Evolutionary conservation across 53 echinoderm and acorn worm species (phyloP), one percentile per base, ranked within the genome.

Genomic region (Actinopyga echinites): DNA sequence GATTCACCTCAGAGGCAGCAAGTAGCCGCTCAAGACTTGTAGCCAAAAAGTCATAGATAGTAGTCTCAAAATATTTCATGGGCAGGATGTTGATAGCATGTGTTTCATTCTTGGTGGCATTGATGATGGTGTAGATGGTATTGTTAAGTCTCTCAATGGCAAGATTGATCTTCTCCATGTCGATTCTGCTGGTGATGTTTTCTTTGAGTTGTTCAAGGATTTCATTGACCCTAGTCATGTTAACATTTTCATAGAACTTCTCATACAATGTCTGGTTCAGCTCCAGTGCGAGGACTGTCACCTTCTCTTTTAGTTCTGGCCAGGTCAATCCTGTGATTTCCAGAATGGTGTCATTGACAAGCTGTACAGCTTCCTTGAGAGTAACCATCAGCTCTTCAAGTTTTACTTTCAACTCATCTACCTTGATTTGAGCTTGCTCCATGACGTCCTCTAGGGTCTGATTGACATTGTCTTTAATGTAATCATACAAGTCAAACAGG

Each of bases 61-160:
- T 89, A 25, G 56, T 85, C 25, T 89, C 80, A 71, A 85, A 79
- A 78, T 86, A 93, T 74, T 69, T 90, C 66, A 93, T 57, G 56
- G 89, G 84, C 30, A 93, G 87, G 56, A 79, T 62, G 89, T 93
- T 93, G 84, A 93, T 74, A 19, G 77, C 80, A 73, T 87, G 85
- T 22, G 82, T 87, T 74, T 86, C 82, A 33, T 93, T 84, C 87
- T 87, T 93, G 80, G 80, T 86, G 49, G 86, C 86, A 57, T 62
- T 77, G 25, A 87, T 56, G 36, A 90, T 78, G 43, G 59, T 25
- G 20, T 33, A 43, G 59, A 90, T 33, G 37, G 86, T 75, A 29
- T 36, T 63, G 40, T 87, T 86, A 57, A 86, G 63, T 34, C 57
- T 56, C 30, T 83, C 90, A 43, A 84, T 79, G 58, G 84, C 79